These are phyloP conservation scores for Dicentrarchus labrax DNA, from an alignment of 2,113 vertebrate species.

Conservation along the genomic window DNA sequence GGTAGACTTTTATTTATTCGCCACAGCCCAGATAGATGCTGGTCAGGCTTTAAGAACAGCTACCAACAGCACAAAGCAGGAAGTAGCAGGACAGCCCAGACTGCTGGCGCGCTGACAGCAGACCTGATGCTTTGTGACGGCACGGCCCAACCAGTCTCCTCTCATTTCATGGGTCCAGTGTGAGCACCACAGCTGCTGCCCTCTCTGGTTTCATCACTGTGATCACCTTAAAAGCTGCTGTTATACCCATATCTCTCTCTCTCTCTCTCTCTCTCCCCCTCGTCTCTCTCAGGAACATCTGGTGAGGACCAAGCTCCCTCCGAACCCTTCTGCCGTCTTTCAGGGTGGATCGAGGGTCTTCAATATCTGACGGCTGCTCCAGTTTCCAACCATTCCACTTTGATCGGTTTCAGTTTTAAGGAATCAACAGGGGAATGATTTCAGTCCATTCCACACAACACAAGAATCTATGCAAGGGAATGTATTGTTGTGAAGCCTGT, in stretches of 20 bases:
- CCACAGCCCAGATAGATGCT: not conserved
- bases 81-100: constrained; percentile 13
- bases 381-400: constrained; percentile 37
- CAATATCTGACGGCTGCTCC: constrained; percentile 85
- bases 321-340: constrained; percentile 95
- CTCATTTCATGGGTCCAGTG: constrained; percentile 52
- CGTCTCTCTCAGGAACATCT: constrained; percentile 87
- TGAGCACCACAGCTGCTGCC: constrained; percentile 34
- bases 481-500: constrained; percentile 49
- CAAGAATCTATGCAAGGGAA: constrained; percentile 85
- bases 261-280: not conserved
- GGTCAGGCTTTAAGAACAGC: constrained; percentile 14
- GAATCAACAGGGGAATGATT: constrained; percentile 48
- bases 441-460: constrained; percentile 69
- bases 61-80: constrained; percentile 54
- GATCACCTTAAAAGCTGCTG: constrained; percentile 11
- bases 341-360: constrained; percentile 90
- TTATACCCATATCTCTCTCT: not conserved
- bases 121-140: constrained; percentile 59
- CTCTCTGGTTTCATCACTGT: constrained; percentile 18
- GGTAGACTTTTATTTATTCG: constrained; percentile 4
- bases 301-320: constrained; percentile 90
- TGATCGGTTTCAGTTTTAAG: constrained; percentile 23
- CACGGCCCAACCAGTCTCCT: constrained; percentile 52
- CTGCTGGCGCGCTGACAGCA: constrained; percentile 42